Evolutionary conservation across 1,140 invertebrate species (phyloP).

Genomic region (Eufriesea mexicana): DNA sequence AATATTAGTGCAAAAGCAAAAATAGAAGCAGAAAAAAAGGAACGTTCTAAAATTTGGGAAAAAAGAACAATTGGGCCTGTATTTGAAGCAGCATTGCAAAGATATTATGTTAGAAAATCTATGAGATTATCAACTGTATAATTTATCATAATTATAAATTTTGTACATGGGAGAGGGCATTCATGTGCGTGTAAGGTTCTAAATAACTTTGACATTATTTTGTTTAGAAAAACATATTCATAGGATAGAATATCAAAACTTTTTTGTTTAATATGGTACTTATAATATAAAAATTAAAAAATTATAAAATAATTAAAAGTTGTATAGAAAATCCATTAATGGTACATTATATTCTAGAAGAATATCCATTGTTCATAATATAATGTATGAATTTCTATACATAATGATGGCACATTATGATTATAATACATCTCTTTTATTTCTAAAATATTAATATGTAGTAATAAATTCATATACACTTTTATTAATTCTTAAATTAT

Average conservation of each 20-base stretch:
- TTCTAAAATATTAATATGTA: not conserved
- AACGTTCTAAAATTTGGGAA: slow-evolving; percentile 89
- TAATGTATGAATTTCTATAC: not conserved
- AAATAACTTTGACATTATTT: not conserved
- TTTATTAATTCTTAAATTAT: not conserved
- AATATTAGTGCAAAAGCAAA: slow-evolving; percentile 36
- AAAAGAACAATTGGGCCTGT: slow-evolving; percentile 92
- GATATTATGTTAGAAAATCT: slow-evolving; percentile 91
- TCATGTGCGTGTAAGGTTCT: not conserved
- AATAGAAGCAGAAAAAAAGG: slow-evolving; percentile 62
- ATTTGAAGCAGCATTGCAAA: slow-evolving; percentile 90
- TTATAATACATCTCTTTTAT: not conserved
- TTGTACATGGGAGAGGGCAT: not conserved
- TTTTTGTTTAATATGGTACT: slow-evolving; percentile 26
- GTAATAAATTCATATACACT: not conserved
- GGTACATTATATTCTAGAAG: slow-evolving; percentile 9
- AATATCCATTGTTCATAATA: slow-evolving; percentile 29
- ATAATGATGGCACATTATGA: not conserved
- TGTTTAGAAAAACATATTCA: not conserved
- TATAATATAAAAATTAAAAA: not conserved
- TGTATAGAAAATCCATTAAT: slow-evolving; percentile 4
- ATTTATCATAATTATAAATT: slow-evolving; percentile 18
- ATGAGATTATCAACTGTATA: slow-evolving; percentile 50
- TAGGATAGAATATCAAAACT: not conserved
- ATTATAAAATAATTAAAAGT: no score